Evolutionary conservation across 2,888 invertebrate genomes (phyloP), one percentile per base, ranked within the genome.

Genomic region (Trimorus sp.): DNA sequence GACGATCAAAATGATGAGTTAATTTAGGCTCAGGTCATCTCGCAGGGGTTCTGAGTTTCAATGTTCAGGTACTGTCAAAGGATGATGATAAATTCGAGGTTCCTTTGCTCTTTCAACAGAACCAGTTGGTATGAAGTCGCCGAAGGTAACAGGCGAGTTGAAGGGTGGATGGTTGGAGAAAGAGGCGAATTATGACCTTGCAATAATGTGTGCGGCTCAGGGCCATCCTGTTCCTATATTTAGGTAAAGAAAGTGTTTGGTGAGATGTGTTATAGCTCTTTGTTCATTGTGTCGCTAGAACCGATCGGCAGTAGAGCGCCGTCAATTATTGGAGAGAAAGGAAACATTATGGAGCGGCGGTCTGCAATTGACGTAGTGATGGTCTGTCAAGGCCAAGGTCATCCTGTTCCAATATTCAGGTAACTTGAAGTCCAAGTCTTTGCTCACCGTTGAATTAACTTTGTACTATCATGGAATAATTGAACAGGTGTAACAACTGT

Each of bases 351-450:
- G 89, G 92, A 92, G 85, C 92, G 92, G 81, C 90, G 85, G 63
- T 89, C 89, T 73, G 92, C 90, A 56, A 91, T 90, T 76, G 91
- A 92, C 87, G 92, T 93, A 85, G 93, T 93, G 45, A 89, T 94
- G 58, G 89, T 93, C 36, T 94, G 94, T 88, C 93, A 93, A 84
- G 95, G 95, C 83, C 95, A 95, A 93, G 95, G 93, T 68, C 94
- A 93, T 90, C 95, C 95, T 87, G 94, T 94, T 79, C 96, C 96
- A 87, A 89, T 93, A 88, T 95, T 95, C 94, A 95, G 95, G 95
- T 96, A 92, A 94, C 49, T 26, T 26, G 4, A 26, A 93, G 16
- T 58, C 45, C 60, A 37, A 51, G 73, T 81, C 60, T 62, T 16
- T 56, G 51, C 11, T 48, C 48, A 51, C 60, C 42, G 42, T 58